phyloP scores from a whole-genome alignment of 2,888 invertebrate genomes.

The Thera britannica region DNA sequence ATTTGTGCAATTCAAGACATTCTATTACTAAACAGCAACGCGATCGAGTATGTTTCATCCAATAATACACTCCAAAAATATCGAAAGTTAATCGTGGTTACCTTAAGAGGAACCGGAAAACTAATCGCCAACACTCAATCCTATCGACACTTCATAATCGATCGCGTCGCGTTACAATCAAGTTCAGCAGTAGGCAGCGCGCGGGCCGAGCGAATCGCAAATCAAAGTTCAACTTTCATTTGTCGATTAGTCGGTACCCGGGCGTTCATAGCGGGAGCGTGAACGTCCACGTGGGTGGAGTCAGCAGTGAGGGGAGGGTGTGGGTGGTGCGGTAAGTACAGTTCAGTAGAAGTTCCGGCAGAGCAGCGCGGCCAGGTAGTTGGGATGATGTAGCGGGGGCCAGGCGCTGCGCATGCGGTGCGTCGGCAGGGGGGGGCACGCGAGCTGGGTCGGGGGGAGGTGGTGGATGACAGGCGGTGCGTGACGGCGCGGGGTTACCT shows the following conservation, averaged over 20 bases:
- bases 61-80: slow-evolving; percentile 23
- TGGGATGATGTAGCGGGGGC: slow-evolving; percentile 70
- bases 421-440: slow-evolving; percentile 42
- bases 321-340: neutral
- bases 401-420: slow-evolving; percentile 52
- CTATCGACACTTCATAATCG: slow-evolving; percentile 19
- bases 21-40: slow-evolving; percentile 33
- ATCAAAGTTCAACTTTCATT: slow-evolving; percentile 52
- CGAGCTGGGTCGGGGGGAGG: slow-evolving; percentile 12
- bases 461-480: slow-evolving; percentile 39
- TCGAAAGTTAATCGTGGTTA: slow-evolving; percentile 51
- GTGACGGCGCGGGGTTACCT: slow-evolving; percentile 69
- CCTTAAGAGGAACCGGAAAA: slow-evolving; percentile 51
- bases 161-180: slow-evolving; percentile 35
- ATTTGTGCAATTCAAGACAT: slow-evolving; percentile 37
- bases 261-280: slow-evolving; percentile 24
- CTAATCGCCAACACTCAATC: slow-evolving; percentile 41
- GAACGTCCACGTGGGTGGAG: neutral
- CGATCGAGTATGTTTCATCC: slow-evolving; percentile 41
- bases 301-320: slow-evolving; percentile 2
- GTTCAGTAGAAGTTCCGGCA: slow-evolving; percentile 76
- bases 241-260: slow-evolving; percentile 30
- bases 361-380: slow-evolving; percentile 77
- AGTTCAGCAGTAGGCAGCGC: slow-evolving; percentile 18
- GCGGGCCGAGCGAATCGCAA: slow-evolving; percentile 41